phyloP scores from a whole-genome alignment of 2,797 vertebrate genomes.

The Sebastes iracundus region DNA sequence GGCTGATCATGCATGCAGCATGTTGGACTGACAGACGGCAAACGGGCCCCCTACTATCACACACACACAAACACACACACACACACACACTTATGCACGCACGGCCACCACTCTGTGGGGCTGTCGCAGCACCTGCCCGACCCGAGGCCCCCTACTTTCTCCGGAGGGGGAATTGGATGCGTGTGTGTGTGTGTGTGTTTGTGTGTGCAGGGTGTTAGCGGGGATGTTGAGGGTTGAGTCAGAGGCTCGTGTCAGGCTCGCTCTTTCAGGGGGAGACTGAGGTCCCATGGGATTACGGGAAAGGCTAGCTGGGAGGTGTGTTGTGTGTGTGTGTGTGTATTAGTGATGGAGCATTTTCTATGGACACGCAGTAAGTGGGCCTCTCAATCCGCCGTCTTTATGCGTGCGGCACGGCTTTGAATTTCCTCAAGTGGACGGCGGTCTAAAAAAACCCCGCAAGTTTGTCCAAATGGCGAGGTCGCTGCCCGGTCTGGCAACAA shows the following conservation, averaged over 20 bases:
- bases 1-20: slow-evolving; percentile 64
- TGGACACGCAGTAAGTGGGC: slow-evolving; percentile 70
- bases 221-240: slow-evolving; percentile 61
- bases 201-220: slow-evolving; percentile 35
- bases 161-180: slow-evolving; percentile 13
- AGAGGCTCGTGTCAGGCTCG: slow-evolving; percentile 77
- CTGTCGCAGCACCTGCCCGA: slow-evolving; percentile 79
- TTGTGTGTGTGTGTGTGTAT: slow-evolving; percentile 13
- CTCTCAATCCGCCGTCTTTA: slow-evolving; percentile 66
- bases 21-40: slow-evolving; percentile 76
- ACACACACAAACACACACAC: slow-evolving; percentile 27
- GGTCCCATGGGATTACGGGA: slow-evolving; percentile 77
- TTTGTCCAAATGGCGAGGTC: slow-evolving; percentile 65
- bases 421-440: slow-evolving; percentile 76
- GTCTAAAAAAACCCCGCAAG: slow-evolving; percentile 28
- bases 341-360: slow-evolving; percentile 67
- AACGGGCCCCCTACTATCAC: slow-evolving; percentile 40
- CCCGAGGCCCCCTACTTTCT: slow-evolving; percentile 57
- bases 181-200: slow-evolving; percentile 26
- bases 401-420: slow-evolving; percentile 65
- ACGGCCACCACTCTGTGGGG: slow-evolving; percentile 23
- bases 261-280: slow-evolving; percentile 69
- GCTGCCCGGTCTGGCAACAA: slow-evolving; percentile 55
- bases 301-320: slow-evolving; percentile 26
- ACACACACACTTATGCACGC: slow-evolving; percentile 18